These are phyloP conservation scores for Sinosuthora webbiana DNA, from an alignment of 2,113 vertebrate species.

Conservation along the genomic window DNA sequence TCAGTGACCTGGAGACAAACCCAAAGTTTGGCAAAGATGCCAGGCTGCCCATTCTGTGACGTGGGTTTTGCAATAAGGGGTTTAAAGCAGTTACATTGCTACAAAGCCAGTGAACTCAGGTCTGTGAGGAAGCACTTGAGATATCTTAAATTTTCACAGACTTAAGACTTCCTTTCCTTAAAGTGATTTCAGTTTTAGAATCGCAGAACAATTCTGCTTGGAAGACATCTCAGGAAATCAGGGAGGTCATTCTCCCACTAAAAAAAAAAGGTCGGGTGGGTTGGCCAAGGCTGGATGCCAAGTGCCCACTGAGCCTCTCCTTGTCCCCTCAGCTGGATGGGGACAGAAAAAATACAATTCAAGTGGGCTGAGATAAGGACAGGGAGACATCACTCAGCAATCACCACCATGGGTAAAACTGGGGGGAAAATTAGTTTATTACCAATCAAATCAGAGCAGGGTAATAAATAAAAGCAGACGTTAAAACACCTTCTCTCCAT, in stretches of 20 bases:
- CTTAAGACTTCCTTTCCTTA: background rate
- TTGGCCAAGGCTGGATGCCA: background rate
- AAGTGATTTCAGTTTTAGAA: background rate
- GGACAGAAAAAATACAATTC: fast-evolving
- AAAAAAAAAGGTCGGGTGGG: background rate
- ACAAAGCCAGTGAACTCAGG: background rate
- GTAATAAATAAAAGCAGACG: background rate
- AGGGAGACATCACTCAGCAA: background rate
- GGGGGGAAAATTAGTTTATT: background rate
- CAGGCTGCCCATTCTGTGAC: background rate
- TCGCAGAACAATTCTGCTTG: background rate
- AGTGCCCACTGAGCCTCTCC: background rate
- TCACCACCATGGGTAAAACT: background rate
- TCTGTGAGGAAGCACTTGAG: background rate
- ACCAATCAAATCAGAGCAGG: background rate
- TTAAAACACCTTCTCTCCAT: background rate
- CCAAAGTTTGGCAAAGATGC: background rate
- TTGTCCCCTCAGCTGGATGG: background rate
- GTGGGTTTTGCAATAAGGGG: fast-evolving
- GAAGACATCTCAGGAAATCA: background rate
- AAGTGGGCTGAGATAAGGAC: background rate
- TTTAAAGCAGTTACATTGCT: background rate
- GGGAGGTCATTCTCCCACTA: background rate
- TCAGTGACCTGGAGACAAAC: background rate
- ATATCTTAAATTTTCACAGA: background rate